Conservation (phyloP, 2,797 vertebrate genomes). For the Morelia viridis region DNA sequence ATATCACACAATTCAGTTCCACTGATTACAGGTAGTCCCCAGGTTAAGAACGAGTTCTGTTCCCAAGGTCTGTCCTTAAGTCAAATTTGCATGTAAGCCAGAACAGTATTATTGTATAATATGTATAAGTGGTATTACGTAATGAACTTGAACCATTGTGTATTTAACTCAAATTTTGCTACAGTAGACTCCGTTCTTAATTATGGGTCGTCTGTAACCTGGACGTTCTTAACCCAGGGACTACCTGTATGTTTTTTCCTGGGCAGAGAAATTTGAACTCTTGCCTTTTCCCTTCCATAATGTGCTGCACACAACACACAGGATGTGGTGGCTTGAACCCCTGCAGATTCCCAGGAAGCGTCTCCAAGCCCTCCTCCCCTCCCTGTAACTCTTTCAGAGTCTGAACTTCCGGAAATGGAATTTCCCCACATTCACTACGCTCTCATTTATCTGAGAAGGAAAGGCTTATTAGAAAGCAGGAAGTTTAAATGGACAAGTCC, state of each 20-base stretch:
- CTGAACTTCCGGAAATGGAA: neutral
- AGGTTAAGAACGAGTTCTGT: too few species aligned
- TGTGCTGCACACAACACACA: neutral
- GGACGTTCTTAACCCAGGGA: too few species aligned
- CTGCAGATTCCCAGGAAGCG: neutral
- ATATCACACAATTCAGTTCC: neutral
- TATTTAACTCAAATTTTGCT: too few species aligned
- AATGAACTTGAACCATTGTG: too few species aligned
- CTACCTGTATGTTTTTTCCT: neutral
- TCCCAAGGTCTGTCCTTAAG: too few species aligned
- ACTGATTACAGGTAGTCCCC: neutral
- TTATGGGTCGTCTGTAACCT: too few species aligned
- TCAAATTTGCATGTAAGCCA: too few species aligned
- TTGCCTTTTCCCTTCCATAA: neutral
- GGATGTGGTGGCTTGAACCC: neutral
- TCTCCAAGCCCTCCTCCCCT: neutral
- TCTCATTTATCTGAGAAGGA: neutral
- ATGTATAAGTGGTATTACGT: too few species aligned
- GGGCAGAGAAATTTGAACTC: neutral
- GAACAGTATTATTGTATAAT: too few species aligned
- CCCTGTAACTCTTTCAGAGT: neutral
- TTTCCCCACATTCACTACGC: neutral
- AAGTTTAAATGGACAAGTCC: neutral
- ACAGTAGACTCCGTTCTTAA: too few species aligned
- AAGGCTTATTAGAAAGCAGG: conserved; percentile 6